Evolutionary conservation across 2,113 vertebrate species (phyloP), one percentile per base, ranked within the genome.

Genomic region (Neoarius graeffei): DNA sequence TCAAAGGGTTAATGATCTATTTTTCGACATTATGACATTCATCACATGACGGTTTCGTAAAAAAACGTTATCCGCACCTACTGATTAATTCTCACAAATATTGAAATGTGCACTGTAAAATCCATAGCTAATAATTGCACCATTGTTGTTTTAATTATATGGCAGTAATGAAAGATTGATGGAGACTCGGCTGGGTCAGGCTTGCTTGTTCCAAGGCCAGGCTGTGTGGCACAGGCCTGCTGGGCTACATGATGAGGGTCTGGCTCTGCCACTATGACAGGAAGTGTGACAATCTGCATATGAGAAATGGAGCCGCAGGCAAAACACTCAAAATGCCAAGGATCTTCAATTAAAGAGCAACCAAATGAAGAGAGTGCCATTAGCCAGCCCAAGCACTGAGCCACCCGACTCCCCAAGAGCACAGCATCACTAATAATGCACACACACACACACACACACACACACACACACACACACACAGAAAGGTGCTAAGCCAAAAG

Each of bases 331-430:
- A 59, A 83, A 35, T 90, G 88, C 87, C 89, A 87, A 84, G 74
- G 80, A 69, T 54, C 74, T 67, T 90, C 81, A 90, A 87, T 88
- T 91, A 91, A 89, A 83, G 59, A 90, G 60, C 62, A 83, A 83
- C 74, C 57, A 6, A 80, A 88, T 88, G 87, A 85, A 86, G 50
- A 89, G 79, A 74, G 13, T 85, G 54, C 82, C 87, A 56, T 81
- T 81, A 84, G 74, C 82, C 62, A 62, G 56, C 7, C 42, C 66
- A 66, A 62, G 15, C 86, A 35, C 25, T 77, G 62, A 19, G 48
- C 74, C 84, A 54, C 71, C 19, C 50, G 54, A 11, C 60, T 79
- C 64, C 23, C 59, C 62, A 42, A 81, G 82, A 69, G 35, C 30
- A 71, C n/a, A 62, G 11, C 48, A 48, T 59, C 54, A 84, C 81